Base-by-base conservation (phyloP, 2,888 invertebrate genomes). In the Bombyx huttoni region DNA sequence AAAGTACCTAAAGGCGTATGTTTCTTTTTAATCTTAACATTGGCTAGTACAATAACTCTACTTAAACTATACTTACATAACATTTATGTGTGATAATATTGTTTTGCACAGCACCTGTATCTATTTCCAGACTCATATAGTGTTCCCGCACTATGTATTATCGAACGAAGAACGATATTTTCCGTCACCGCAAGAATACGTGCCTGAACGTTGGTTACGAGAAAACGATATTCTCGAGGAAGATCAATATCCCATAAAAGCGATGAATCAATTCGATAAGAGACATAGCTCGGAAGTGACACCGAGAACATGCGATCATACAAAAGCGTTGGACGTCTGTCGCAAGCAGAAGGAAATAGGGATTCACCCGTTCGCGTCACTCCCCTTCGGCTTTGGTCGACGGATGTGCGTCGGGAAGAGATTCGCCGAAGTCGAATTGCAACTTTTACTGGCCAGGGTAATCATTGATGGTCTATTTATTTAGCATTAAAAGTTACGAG, bases 131-230 rank as follows among this genome's bases (percentile, higher is more conserved):
- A 93, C 94, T 0, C 93, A 94, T 76, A 90, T 95, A 45, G 93
- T 95, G 59, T 92, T 95, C 66, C 94, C 94, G 52, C 94, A 94
- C 75, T 91, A 94, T 75, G 91, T 94, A 24, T 90, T 95, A 59
- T 93, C 94, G 52, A 92, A 94, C 73, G 91, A 91, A 63, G 90
- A 91, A 54, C 87, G 91, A 65, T 94, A 94, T 75, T 93, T 95
- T 64, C 89, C 91, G 2, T 90, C 93, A 50, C 94, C 95, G 7
- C 81, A 91, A 51, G 82, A 88, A 55, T 95, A 93, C 71, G 73
- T 92, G 48, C 95, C 96, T 0, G 94, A 95, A 72, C 87, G 96
- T 59, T 96, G 96, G 96, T 68, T 95, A 50, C 91, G 94, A 66
- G 82, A 88, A 46, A 64, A 60, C 50, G 78, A 81, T 34, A 53